A percentile compares a stretch with the other conserved stretches of the same genome.
These are phyloP conservation scores for Ptychobarbus kaznakovi DNA, from an alignment of 2,797 vertebrate species.

Conservation along the genomic window DNA sequence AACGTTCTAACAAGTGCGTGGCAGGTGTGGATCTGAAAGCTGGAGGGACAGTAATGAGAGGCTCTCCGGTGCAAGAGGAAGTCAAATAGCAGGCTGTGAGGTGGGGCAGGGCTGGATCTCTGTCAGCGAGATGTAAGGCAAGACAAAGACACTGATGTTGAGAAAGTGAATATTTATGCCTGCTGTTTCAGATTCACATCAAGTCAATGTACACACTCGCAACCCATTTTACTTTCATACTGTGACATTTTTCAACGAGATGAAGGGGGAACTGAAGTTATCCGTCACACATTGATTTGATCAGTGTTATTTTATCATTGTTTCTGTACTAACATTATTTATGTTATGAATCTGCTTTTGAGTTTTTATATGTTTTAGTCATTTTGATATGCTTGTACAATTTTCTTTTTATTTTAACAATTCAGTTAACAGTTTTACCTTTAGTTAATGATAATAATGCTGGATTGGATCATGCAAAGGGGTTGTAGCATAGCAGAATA, in stretches of 20 bases:
- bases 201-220: neutral
- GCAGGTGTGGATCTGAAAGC: constrained; percentile 71
- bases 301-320: neutral
- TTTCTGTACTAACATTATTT: neutral
- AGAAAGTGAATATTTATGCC: neutral
- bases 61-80: constrained; percentile 52
- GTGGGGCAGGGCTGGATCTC: neutral
- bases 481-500: neutral
- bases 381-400: neutral
- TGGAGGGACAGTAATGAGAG: constrained; percentile 68
- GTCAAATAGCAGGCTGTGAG: constrained; percentile 51
- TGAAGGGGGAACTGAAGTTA: neutral
- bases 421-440: neutral
- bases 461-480: neutral
- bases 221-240: neutral
- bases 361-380: neutral
- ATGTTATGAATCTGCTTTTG: neutral
- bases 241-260: neutral
- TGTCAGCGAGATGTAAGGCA: constrained; percentile 45
- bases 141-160: constrained; percentile 21
- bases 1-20: constrained; percentile 69
- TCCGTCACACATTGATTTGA: neutral
- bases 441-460: neutral
- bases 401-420: neutral
- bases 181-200: constrained; percentile 9